Conservation (phyloP, 2,113 vertebrate species). For the Cromileptes altivelis region DNA sequence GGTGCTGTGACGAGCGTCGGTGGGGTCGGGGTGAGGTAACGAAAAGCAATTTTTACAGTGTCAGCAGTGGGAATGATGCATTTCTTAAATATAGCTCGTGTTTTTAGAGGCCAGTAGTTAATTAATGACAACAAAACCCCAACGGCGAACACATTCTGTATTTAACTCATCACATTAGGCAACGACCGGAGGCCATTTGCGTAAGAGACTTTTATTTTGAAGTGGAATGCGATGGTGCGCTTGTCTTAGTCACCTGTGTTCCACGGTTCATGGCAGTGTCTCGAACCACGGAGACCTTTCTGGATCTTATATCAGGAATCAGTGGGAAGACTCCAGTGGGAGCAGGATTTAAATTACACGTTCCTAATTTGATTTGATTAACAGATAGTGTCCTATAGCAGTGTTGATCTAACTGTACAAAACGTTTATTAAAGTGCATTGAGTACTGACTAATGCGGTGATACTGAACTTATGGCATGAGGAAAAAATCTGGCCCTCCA, state of each 20-base stretch:
- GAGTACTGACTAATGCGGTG: background rate
- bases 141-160: background rate
- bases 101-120: accelerated
- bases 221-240: slow-evolving; percentile 4
- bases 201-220: slow-evolving; percentile 57
- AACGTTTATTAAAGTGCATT: background rate
- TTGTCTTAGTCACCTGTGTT: slow-evolving; percentile 43
- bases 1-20: background rate
- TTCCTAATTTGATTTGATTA: background rate
- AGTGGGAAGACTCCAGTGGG: background rate
- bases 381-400: background rate
- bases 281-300: slow-evolving; percentile 31
- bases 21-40: slow-evolving; percentile 2
- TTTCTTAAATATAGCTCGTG: background rate
- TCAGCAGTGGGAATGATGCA: background rate
- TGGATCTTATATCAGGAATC: slow-evolving; percentile 19
- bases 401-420: background rate
- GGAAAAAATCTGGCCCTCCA: too few relatives aligned
- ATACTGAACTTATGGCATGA: too few relatives aligned
- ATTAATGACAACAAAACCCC: background rate
- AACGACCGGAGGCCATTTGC: background rate
- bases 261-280: background rate
- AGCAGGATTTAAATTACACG: background rate
- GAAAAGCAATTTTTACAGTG: background rate
- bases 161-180: background rate